Base-by-base conservation (phyloP, 2,797 vertebrate genomes). In the Philypnodon macrostomus region DNA sequence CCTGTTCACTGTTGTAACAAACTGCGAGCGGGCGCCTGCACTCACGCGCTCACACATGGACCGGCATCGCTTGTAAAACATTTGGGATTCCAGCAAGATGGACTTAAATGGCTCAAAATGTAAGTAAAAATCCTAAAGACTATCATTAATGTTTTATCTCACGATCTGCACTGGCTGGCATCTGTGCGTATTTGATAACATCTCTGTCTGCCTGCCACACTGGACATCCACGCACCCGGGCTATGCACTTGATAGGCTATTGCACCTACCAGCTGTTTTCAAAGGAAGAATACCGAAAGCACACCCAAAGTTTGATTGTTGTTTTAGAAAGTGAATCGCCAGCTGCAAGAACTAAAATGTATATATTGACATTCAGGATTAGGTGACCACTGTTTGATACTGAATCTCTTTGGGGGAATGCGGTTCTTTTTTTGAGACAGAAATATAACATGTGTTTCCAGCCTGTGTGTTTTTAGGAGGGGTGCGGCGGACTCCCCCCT, bases 81-180 rank as follows among this genome's bases (percentile, higher is more conserved):
- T 44, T 17, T 59, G 39, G 23, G 57, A 36, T 61, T 63, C 15
- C 46, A 21, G 69, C 27, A 13, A 63, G 8, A 88, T 88, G 87
- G 83, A 87, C 60, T n/a, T 65, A 30, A 75, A 57, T 30, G 49
- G 52, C 59, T 44, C 34, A 23, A 80, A 74, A 77, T 77, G 89
- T 91, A 76, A 89, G 90, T 88, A 14, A n/a, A n/a, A n/a, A n/a
- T 3, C 16, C 2, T 9, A 17, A 3, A 23, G 21, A 23, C 6
- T 3, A 23, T 23, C 3, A 23, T 23, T 6, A 23, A n/a, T n/a
- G n/a, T n/a, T n/a, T n/a, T n/a, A n/a, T n/a, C n/a, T n/a, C n/a
- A n/a, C n/a, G n/a, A n/a, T n/a, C n/a, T n/a, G n/a, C n/a, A n/a
- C n/a, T n/a, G n/a, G n/a, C n/a, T n/a, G n/a, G 33, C 15, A 16